Evolutionary conservation across 2,797 vertebrate genomes (phyloP), one percentile per base, ranked within the genome.

Genomic region (Coracias cyanogaster): DNA sequence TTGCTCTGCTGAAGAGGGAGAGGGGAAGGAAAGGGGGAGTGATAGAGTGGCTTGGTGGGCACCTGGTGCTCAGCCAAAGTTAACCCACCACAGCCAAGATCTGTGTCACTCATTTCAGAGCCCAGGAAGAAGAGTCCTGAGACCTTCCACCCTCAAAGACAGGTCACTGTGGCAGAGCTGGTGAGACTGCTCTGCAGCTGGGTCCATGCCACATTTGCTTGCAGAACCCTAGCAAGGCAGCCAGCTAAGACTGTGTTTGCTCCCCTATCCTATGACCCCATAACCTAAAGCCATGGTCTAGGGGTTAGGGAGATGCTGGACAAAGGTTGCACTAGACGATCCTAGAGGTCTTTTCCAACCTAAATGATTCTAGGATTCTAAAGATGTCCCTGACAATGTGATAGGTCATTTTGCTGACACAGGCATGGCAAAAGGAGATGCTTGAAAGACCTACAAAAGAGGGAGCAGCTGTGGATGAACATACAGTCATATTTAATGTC

Each of bases 391-490:
- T 72, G 71, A 6, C 25, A 57, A 4, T 4, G 52, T 18, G 46
- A 7, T 2, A n/a, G 89, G 72, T 71, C 76, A 17, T 57, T 93
- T 52, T 88, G 91, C 79, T 94, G 82, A 90, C 80, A 84, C 66
- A 72, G 82, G 37, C 69, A 28, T 21, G 31, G 31, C 65, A 45
- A 84, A 43, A 86, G 73, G 43, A 84, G 78, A 5, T 15, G 37
- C n/a, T 76, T 35, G 2, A 72, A 77, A 79, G 73, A 66, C 26
- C 70, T 55, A n/a, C 48, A 65, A 61, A 82, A 94, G 95, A 90
- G 95, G 85, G 46, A 82, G 31, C 96, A 95, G 96, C 94, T 96
- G 95, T 37, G 52, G 70, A 79, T 90, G 72, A 93, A 80, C 22
- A 83, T 55, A 41, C 12, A 52, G 73, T 7, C 49, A 29, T 2